Evolutionary conservation across 2,113 vertebrate genomes (phyloP).

Genomic region (Eptesicus fuscus): DNA sequence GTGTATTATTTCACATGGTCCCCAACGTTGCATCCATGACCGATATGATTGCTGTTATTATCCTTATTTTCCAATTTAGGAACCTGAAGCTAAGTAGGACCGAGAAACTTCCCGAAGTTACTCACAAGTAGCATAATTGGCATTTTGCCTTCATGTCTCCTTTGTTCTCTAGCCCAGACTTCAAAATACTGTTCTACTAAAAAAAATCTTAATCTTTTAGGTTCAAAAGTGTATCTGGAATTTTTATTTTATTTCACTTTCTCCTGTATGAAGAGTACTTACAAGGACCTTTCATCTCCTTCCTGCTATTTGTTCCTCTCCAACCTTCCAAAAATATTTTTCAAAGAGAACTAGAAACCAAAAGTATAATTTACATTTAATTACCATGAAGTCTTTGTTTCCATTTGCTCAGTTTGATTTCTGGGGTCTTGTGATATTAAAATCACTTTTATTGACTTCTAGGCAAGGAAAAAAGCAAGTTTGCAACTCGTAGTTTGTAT

Average conservation of each 20-base stretch:
- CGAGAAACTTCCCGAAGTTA: not conserved
- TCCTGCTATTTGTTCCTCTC: not conserved
- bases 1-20: not conserved
- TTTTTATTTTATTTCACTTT: not conserved
- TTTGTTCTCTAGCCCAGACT: not conserved
- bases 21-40: not conserved
- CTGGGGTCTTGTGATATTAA: not conserved
- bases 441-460: not conserved
- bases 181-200: not conserved
- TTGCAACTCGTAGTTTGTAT: not conserved
- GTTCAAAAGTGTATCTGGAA: not conserved
- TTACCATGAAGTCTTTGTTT: conserved; percentile 24
- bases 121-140: not conserved
- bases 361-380: conserved; percentile 25
- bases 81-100: not conserved
- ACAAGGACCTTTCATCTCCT: not conserved
- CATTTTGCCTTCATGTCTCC: not conserved
- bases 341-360: not conserved
- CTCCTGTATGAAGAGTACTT: not conserved
- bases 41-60: not conserved
- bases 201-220: not conserved
- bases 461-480: not conserved
- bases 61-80: not conserved
- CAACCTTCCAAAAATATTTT: not conserved
- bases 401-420: conserved; percentile 7